Evolutionary conservation across 1,140 invertebrate species (phyloP), one percentile per base, ranked within the genome.

Genomic region (Sesamia nonagrioides): DNA sequence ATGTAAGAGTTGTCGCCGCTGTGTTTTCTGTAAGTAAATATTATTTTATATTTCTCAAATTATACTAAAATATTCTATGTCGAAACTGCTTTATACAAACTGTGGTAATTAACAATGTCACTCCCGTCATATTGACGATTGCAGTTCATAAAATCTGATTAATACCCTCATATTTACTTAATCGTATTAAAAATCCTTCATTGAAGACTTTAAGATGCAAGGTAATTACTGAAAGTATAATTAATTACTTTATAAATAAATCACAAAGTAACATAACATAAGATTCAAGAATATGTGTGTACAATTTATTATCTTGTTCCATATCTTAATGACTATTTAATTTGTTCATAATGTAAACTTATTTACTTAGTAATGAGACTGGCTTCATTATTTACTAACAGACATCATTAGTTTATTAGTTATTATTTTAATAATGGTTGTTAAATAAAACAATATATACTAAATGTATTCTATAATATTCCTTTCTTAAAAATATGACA

Each of bases 21-120:
- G 90, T 94, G 60, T 94, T 94, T 86, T 89, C 84, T 61, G 89
- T 91, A 83, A 89, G 89, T 90, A 84, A 81, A 83, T 80, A 81
- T 54, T 79, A 18, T 80, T 81, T 79, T 40, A 69, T 69, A 68
- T 69, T 48, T 75, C 60, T 52, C 54, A 33, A 50, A 79, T 18
- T 33, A 69, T 37, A 33, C 63, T 17, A n/a, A 40, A 61, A 71
- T 56, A 68, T 54, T n/a, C 35, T 13, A 11, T 50, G n/a, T 50
- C 9, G 1, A 61, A 33, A 37, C 9, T 9, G 40, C 4, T 40
- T n/a, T 69, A 6, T 69, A 33, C 2, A 27, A 27, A 27, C 13
- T 21, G 13, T 56, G 7, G 8, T 7, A 27, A 13, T 11, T 8
- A 33, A 7, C 8, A 6, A 17, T 54, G 21, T n/a, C 27, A n/a